Conservation (phyloP, 2,113 vertebrate species). For the Parus major region DNA sequence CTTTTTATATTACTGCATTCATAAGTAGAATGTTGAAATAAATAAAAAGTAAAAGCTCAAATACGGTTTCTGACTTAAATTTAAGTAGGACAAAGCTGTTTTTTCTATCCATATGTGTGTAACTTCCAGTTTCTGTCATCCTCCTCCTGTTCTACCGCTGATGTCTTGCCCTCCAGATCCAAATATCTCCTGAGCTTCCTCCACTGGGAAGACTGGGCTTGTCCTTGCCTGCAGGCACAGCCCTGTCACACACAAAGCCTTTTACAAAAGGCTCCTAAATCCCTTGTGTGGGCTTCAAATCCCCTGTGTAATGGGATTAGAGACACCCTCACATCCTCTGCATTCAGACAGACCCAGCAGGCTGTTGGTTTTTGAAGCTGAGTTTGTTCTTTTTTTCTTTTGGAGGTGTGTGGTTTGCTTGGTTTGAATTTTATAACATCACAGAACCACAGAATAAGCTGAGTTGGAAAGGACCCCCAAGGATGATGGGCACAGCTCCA, state of each 20-base stretch:
- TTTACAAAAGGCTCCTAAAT: background rate
- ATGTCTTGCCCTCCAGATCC: background rate
- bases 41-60: slow-evolving; percentile 54
- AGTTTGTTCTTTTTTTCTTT: background rate
- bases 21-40: slow-evolving; percentile 63
- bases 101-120: background rate
- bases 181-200: background rate
- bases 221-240: background rate
- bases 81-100: background rate
- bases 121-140: background rate
- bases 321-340: background rate
- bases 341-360: background rate
- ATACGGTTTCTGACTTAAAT: background rate
- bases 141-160: accelerated
- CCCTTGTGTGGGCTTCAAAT: background rate
- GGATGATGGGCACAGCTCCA: accelerated
- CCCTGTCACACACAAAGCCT: background rate
- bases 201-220: background rate
- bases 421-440: background rate
- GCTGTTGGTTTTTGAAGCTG: background rate
- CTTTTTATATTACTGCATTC: slow-evolving; percentile 54
- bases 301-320: background rate
- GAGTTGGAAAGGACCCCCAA: accelerated
- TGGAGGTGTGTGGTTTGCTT: background rate
- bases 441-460: background rate